A percentile compares a stretch with the other conserved stretches of the same genome.
Evolutionary conservation across 2,888 invertebrate genomes (phyloP).

Genomic region (Embidobia sp.): DNA sequence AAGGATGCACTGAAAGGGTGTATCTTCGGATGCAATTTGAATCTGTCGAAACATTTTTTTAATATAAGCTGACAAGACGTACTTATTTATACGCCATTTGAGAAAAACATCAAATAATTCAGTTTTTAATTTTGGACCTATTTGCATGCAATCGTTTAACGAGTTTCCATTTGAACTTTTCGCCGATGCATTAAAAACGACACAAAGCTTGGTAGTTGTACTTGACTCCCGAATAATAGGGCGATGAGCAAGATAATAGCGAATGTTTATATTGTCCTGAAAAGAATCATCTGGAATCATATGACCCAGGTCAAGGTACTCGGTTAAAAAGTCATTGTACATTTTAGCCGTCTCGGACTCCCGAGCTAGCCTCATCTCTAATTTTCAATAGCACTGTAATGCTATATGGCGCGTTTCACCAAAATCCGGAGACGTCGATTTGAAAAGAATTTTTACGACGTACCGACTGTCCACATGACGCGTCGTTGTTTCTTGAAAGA

Average conservation of each 20-base stretch:
- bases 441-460: slow-evolving; percentile 20
- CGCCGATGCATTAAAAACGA: slow-evolving; percentile 6
- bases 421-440: background rate
- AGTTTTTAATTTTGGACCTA: slow-evolving; percentile 2
- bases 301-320: slow-evolving; percentile 10
- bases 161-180: slow-evolving; percentile 10
- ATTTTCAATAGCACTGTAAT: background rate
- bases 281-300: slow-evolving; percentile 5
- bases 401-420: background rate
- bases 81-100: slow-evolving; percentile 3
- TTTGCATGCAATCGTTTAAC: slow-evolving; percentile 3
- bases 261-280: background rate
- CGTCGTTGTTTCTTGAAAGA: slow-evolving; percentile 1
- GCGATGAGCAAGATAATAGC: slow-evolving; percentile 15
- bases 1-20: slow-evolving; percentile 19
- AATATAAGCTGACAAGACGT: background rate
- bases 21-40: slow-evolving; percentile 10
- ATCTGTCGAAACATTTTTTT: slow-evolving; percentile 16
- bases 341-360: background rate
- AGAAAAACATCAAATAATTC: slow-evolving; percentile 14
- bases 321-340: slow-evolving; percentile 11
- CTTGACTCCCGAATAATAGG: slow-evolving; percentile 1
- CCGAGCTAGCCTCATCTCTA: background rate
- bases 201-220: background rate
- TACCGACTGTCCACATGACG: slow-evolving; percentile 16